Conservation (phyloP, 2,113 vertebrate genomes). For the Nesogale talazaci region DNA sequence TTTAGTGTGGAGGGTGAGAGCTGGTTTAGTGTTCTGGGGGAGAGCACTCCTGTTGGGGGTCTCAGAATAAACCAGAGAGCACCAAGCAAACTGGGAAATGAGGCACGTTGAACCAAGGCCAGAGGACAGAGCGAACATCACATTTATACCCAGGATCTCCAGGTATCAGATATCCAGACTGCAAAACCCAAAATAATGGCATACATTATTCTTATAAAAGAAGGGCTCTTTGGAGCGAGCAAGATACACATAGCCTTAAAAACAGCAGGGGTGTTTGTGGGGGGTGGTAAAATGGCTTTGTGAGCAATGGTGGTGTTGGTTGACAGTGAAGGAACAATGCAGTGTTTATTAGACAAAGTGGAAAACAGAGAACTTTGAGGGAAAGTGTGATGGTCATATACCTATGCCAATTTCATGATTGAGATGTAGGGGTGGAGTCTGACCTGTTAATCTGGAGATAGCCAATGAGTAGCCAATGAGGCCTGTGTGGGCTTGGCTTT, state of each 20-base stretch:
- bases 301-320: not conserved
- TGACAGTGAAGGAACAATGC: not conserved
- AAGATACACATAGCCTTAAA: not conserved
- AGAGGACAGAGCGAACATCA: not conserved
- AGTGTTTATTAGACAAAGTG: no score
- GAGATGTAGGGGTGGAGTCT: no score
- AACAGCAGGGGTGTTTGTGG: no score
- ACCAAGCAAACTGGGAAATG: no score
- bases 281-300: not conserved
- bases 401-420: no score
- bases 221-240: not conserved
- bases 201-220: not conserved
- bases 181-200: not conserved
- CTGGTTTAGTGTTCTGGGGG: no score
- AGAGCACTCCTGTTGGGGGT: not conserved
- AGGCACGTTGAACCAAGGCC: no score
- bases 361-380: not conserved
- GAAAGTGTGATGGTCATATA: no score
- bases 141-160: not conserved
- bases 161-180: not conserved
- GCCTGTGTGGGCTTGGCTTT: no score
- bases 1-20: not conserved
- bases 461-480: no score
- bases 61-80: not conserved
- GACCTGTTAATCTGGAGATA: no score